Evolutionary conservation across 2,797 vertebrate genomes (phyloP), one percentile per base, ranked within the genome.

Genomic region (Mus caroli): DNA sequence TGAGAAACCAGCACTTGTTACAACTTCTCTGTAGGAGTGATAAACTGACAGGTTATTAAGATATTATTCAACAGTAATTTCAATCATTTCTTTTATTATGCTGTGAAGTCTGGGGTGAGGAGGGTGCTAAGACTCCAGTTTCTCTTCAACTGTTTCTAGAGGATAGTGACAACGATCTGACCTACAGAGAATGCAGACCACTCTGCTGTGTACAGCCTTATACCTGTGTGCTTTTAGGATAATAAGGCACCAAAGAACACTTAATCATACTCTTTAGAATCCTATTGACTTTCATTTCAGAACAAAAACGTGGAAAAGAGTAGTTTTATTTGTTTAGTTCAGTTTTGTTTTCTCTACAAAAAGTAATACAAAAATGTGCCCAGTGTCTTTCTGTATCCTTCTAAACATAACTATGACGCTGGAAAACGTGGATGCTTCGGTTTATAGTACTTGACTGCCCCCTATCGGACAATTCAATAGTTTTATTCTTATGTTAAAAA

Each of bases 371-470:
- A 96, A 98, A 98, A 97, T 71, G 54, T 96, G 97, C 97, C 96
- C 95, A 95, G 10, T 96, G 94, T 97, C 96, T 97, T 97, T 80
- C 96, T 93, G 22, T 3, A 97, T 97, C 93, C 83, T 31, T 62
- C 77, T 90, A 92, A 95, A 92, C 94, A 52, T 24, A 80, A 80
- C 40, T n/a, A 40, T 14, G 58, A 92, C 40, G 62, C 73, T 73
- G 54, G 83, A 82, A 95, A 56, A 85, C 26, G 73, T 2, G 77
- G 60, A 52, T 62, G 17, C 34, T 86, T 96, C 84, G 9, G 97
- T 99, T 98, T 97, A 97, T 93, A 89, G 97, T 99, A 97, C 98
- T 97, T 95, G 97, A 98, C 98, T 98, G 98, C 98, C 99, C 98
- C 97, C 99, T 98, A 98, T 99, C 97, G 99, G 98, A 94, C 67